phyloP scores from a whole-genome alignment of 1,140 invertebrate genomes.

The Leptonema lineaticorne region DNA sequence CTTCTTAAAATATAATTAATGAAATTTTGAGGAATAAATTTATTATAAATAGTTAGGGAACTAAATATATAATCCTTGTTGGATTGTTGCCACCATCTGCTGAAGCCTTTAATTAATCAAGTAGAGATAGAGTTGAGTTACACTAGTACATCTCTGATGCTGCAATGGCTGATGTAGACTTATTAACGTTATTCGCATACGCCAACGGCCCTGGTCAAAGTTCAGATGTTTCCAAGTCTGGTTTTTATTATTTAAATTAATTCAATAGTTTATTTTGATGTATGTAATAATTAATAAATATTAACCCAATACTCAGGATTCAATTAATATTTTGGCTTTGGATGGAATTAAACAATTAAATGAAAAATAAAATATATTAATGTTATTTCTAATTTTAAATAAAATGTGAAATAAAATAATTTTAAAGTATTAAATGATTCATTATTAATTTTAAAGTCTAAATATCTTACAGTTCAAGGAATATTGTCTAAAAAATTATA shows the following conservation, averaged over 20 bases:
- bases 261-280: neutral
- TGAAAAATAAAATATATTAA: too few species aligned
- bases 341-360: too few species aligned
- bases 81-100: conserved; percentile 29
- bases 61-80: conserved; percentile 2
- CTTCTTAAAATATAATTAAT: neutral
- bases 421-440: too few species aligned
- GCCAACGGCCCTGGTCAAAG: neutral
- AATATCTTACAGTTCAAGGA: too few species aligned
- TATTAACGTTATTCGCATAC: conserved; percentile 35
- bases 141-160: conserved; percentile 19
- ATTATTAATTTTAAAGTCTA: too few species aligned
- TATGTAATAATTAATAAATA: too few species aligned
- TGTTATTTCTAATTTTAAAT: too few species aligned
- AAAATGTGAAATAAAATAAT: too few species aligned
- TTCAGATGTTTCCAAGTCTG: neutral
- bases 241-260: neutral
- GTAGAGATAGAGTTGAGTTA: conserved; percentile 29
- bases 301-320: too few species aligned
- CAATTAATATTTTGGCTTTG: too few species aligned
- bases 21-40: neutral
- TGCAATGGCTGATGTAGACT: conserved; percentile 26
- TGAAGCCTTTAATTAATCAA: conserved; percentile 32
- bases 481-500: too few species aligned
- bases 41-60: neutral